Percentiles rank a stretch among this genome's conserved stretches.
phyloP scores from a whole-genome alignment of 2,797 vertebrate genomes.

The Cossypha caffra region DNA sequence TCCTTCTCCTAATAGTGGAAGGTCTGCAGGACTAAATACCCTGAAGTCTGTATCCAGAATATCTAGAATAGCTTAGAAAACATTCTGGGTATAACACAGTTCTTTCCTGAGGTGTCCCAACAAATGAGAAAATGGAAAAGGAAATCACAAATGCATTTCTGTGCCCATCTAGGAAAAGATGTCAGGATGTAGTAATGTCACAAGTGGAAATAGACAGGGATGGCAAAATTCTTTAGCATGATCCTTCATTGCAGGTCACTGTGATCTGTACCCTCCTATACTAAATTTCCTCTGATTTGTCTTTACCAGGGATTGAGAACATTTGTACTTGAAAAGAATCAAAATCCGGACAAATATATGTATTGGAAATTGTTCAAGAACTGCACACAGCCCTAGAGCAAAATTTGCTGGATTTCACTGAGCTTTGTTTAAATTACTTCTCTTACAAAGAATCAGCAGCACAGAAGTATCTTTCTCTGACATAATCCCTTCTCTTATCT shows the following conservation, averaged over 20 bases:
- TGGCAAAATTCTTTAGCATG: neutral
- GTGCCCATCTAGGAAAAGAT: neutral
- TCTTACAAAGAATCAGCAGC: neutral
- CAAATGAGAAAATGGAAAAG: neutral
- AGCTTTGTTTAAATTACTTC: neutral
- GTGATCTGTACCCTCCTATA: neutral
- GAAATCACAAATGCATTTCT: neutral
- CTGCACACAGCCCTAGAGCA: neutral
- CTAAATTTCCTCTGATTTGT: neutral
- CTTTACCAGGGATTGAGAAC: neutral
- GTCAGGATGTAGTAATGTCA: neutral
- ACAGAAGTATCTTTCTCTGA: neutral
- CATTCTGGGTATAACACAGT: rapidly evolving
- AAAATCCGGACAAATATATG: neutral
- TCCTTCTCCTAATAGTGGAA: neutral
- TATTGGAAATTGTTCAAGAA: neutral
- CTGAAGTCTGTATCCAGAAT: neutral
- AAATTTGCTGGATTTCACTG: neutral
- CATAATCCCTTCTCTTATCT: neutral
- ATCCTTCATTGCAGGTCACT: neutral
- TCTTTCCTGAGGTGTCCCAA: neutral
- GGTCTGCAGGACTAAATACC: neutral
- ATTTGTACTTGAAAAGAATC: neutral
- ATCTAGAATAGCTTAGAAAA: neutral
- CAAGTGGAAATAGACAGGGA: neutral